Evolutionary conservation across 2,797 vertebrate genomes (phyloP).

Genomic region (Eupleurogrammus muticus): DNA sequence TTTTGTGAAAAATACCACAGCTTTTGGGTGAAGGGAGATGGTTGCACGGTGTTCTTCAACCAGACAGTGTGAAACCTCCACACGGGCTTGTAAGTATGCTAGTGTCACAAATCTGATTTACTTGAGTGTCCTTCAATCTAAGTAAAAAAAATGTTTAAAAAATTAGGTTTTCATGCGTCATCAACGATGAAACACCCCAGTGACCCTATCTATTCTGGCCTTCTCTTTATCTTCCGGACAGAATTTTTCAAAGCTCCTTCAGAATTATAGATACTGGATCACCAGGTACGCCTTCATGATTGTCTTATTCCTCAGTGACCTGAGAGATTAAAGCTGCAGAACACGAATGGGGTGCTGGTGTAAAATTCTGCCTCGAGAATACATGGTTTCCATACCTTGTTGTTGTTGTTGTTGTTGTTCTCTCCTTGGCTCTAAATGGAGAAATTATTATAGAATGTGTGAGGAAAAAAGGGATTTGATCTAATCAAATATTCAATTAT

Average conservation of each 20-base stretch:
- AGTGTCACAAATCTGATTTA: slow-evolving; percentile 21
- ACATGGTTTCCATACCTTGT: slow-evolving; percentile 14
- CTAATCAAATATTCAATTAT: no score
- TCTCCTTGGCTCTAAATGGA: not conserved
- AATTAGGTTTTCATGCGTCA: slow-evolving; percentile 26
- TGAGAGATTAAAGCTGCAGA: slow-evolving; percentile 30
- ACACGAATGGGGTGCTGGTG: not conserved
- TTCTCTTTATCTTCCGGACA: slow-evolving; percentile 37
- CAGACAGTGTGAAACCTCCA: not conserved
- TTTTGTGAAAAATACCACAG: slow-evolving; percentile 10
- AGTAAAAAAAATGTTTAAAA: slow-evolving; percentile 26
- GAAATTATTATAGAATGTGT: not conserved
- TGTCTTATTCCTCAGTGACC: not conserved
- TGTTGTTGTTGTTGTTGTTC: no score
- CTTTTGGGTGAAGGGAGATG: no score
- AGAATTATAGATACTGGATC: slow-evolving; percentile 37
- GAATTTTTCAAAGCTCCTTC: slow-evolving; percentile 43
- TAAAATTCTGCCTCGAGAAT: not conserved
- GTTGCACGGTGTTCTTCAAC: not conserved
- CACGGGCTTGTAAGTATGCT: not conserved
- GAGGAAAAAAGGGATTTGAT: no score
- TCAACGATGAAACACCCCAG: slow-evolving; percentile 28
- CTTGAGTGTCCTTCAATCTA: slow-evolving; percentile 31
- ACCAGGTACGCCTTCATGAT: slow-evolving; percentile 14
- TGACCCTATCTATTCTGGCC: slow-evolving; percentile 40